Base-by-base conservation (phyloP, 2,797 vertebrate genomes). In the Lepus oiostolus region DNA sequence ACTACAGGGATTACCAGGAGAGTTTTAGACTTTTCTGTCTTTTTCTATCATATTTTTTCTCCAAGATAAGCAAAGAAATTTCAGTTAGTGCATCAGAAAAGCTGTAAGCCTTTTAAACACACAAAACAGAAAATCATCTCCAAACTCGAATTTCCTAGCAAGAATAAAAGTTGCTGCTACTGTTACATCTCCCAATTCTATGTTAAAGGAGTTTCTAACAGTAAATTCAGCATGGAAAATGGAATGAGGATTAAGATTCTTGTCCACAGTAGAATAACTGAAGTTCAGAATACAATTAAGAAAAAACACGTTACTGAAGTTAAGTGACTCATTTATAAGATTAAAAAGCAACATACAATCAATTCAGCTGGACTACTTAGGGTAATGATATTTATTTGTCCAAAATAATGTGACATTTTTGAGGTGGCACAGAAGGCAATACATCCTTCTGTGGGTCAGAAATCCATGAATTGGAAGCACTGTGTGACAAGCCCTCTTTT, bases 301-400 rank as follows among this genome's bases (percentile, higher is more conserved):
- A 60, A 6, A 63, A 70, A 90, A 50, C 2, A 52, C 24, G 21
- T 42, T 77, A 70, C 19, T 58, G 19, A 87, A 68, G 6, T 79
- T 88, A 87, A 92, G 1, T 71, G 90, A 87, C 22, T 88, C 50
- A 60, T 74, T 93, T 89, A 80, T 90, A 86, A 85, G 92, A 93
- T 16, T 85, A 62, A 85, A 62, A 85, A 83, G 50, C 7, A 72
- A 52, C 24, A 35, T 75, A 13, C 21, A 81, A 67, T 91, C 35
- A 92, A 71, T 71, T n/a, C 28, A 71, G 63, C 21, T 22, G 54
- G 24, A 60, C 38, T 85, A 26, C 16, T 1, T 26, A 26, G 42
- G 38, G 16, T 90, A 8, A 14, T 68, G 21, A 32, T 54, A 88
- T 93, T 74, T 71, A 67, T 96, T 93, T 81, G 62, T 70, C n/a